These are phyloP conservation scores for Ophion ventricosus DNA, from an alignment of 2,888 invertebrate species.

Conservation along the genomic window DNA sequence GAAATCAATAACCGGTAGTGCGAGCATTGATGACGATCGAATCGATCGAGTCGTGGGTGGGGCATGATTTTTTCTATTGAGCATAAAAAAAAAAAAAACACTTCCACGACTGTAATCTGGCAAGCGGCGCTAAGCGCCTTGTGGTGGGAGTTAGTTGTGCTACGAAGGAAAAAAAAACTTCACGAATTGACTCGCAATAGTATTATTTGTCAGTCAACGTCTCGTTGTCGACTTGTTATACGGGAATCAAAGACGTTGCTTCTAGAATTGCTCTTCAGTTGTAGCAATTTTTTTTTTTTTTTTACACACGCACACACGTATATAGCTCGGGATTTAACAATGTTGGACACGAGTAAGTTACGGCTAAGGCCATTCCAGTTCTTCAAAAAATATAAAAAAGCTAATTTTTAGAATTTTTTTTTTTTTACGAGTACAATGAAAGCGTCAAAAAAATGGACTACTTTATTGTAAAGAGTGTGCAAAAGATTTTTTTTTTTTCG, in stretches of 20 bases:
- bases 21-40: background rate
- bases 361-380: no score
- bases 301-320: background rate
- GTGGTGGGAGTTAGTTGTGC: conserved; percentile 21
- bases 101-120: conserved; percentile 1
- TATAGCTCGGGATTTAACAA: background rate
- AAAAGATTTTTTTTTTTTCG: conserved; percentile 54
- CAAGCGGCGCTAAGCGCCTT: conserved; percentile 6
- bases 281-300: background rate
- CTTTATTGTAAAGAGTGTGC: no score
- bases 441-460: no score
- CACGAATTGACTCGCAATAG: conserved; percentile 30
- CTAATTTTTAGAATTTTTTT: conserved; percentile 53
- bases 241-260: background rate
- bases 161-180: conserved; percentile 25
- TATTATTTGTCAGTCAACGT: conserved; percentile 13
- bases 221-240: conserved; percentile 17
- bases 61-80: conserved; percentile 4
- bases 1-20: conserved; percentile 13
- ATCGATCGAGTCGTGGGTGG: conserved; percentile 24
- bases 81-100: conserved; percentile 14
- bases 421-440: no score
- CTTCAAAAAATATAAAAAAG: no score
- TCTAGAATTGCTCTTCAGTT: conserved; percentile 9
- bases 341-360: background rate